These are phyloP conservation scores for Agrochola macilenta DNA, from an alignment of 2,888 invertebrate species.

Conservation along the genomic window DNA sequence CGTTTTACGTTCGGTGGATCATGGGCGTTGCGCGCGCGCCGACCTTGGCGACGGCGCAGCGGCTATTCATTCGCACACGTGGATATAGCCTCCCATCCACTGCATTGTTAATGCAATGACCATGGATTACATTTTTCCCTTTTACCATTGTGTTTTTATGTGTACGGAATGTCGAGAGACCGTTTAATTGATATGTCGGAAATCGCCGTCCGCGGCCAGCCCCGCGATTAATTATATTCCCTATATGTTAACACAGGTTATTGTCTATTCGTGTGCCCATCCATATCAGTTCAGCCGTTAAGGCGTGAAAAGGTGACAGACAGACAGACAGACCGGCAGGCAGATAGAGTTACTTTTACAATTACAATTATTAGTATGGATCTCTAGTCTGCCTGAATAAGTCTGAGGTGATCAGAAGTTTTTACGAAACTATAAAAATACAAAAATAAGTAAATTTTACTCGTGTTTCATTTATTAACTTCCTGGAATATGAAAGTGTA, in stretches of 20 bases:
- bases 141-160: conserved; percentile 5
- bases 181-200: background rate
- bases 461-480: background rate
- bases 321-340: background rate
- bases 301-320: background rate
- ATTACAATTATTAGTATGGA: background rate
- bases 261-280: background rate
- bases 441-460: background rate
- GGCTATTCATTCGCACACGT: conserved; percentile 67
- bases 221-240: background rate
- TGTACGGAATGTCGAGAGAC: background rate
- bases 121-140: conserved; percentile 4
- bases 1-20: conserved; percentile 7
- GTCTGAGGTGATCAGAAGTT: background rate
- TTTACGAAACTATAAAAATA: background rate
- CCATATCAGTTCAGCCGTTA: background rate
- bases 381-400: background rate
- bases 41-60: conserved; percentile 66
- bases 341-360: background rate
- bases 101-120: conserved; percentile 33
- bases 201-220: background rate
- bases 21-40: conserved; percentile 18
- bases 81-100: conserved; percentile 53
- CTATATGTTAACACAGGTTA: background rate
- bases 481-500: conserved; percentile 2